Evolutionary conservation across 2,113 vertebrate species (phyloP), one percentile per base, ranked within the genome.

Genomic region (Aldabrachelys gigantea): DNA sequence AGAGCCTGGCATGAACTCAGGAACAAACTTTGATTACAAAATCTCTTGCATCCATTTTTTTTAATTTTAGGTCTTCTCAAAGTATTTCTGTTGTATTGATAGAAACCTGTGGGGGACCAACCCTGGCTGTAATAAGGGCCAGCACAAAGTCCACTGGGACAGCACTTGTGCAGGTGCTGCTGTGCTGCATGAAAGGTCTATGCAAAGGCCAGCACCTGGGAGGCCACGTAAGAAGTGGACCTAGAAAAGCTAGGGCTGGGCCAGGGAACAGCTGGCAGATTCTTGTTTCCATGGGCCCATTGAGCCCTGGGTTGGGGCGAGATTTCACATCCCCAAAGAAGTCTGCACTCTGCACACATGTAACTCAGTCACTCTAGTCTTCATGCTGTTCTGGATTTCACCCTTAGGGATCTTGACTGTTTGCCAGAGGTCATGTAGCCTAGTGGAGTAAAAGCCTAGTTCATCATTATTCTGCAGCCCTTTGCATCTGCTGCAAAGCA

Each of bases 1-100:
- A 93, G 95, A 95, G 5, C 5, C 49, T 89, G 84, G 83, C 35
- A 41, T 85, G 91, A 91, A 92, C 90, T 84, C 84, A 59, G 41
- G 89, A 95, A 41, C 13, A 49, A 19, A 29, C 88, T 95, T 93
- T 94, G 80, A 87, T 97, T 95, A 87, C 22, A n/a, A 16, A 92
- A 80, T 6, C 1, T 7, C 89, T 87, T 87, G 52, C 17, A 53
- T 87, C 85, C n/a, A 62, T 78, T 91, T 95, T 84, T 7, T 78
- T 92, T 90, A 65, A 44, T 81, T 19, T 72, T 92, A 89, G 14
- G 25, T 29, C 72, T 53, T 27, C 41, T 87, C 10, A 88, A 92
- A 92, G 53, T 93, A 25, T 72, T 81, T 87, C 25, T 93, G 72
- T 59, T 5, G 92, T 17, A 21, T 90, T 54, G 85, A 54, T 52